phyloP scores from a whole-genome alignment of 2,888 invertebrate species.

The Synanthedon andrenaeformis region DNA sequence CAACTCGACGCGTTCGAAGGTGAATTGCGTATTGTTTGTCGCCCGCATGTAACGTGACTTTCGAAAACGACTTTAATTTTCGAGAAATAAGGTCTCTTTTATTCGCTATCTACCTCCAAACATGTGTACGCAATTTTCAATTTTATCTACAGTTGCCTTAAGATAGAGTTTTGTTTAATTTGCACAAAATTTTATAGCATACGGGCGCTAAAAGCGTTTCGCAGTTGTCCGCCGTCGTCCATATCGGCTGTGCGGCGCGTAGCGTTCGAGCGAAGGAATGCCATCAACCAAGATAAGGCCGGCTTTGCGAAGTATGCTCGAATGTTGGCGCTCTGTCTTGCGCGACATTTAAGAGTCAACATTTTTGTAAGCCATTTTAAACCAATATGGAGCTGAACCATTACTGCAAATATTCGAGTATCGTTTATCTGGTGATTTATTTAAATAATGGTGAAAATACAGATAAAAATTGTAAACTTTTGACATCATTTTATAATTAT shows the following conservation, averaged over 20 bases:
- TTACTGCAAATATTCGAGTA: no score
- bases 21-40: conserved; percentile 69
- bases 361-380: conserved; percentile 19
- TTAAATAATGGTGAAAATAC: no score
- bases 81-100: conserved; percentile 60
- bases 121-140: conserved; percentile 16
- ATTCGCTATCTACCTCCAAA: conserved; percentile 22
- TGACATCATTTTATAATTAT: no score
- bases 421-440: no score
- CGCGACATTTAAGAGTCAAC: conserved; percentile 35
- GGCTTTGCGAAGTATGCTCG: conserved; percentile 37
- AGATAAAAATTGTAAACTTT: no score
- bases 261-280: conserved; percentile 53
- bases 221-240: conserved; percentile 66
- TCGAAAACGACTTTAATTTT: conserved; percentile 60
- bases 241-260: conserved; percentile 46
- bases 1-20: conserved; percentile 67
- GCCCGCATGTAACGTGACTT: conserved; percentile 60
- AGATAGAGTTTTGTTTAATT: conserved; percentile 19
- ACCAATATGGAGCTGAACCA: conserved; percentile 1
- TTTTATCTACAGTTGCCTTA: conserved; percentile 17
- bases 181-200: conserved; percentile 25
- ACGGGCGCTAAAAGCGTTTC: conserved; percentile 68
- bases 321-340: conserved; percentile 28
- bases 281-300: conserved; percentile 65